phyloP scores from a whole-genome alignment of 2,888 invertebrate genomes.

The Linnaemya vulpina region DNA sequence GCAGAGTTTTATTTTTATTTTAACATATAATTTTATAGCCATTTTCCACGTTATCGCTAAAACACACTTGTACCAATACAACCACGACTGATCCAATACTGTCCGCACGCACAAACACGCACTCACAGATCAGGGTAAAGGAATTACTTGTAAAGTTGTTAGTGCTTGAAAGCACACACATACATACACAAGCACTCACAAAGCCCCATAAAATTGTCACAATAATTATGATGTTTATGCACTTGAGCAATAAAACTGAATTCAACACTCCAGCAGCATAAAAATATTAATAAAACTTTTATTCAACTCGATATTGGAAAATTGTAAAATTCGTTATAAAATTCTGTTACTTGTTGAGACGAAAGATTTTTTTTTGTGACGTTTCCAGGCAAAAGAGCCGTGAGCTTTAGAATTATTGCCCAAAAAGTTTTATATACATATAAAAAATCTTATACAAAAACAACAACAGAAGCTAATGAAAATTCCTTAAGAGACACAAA shows the following conservation, averaged over 20 bases:
- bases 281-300: slow-evolving; percentile 23
- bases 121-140: background rate
- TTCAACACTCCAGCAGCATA: background rate
- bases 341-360: background rate
- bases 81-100: slow-evolving; percentile 23
- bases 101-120: slow-evolving; percentile 25
- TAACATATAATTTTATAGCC: slow-evolving; percentile 24
- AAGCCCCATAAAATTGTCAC: background rate
- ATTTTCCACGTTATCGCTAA: slow-evolving; percentile 49
- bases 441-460: background rate
- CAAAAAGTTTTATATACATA: no score
- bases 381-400: background rate
- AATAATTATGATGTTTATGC: slow-evolving; percentile 41
- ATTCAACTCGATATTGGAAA: slow-evolving; percentile 14
- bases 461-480: slow-evolving; percentile 11
- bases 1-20: background rate
- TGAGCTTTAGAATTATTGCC: background rate
- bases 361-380: background rate
- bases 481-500: slow-evolving; percentile 28
- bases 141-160: slow-evolving; percentile 3
- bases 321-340: slow-evolving; percentile 23
- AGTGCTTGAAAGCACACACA: background rate
- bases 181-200: background rate
- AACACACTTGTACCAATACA: slow-evolving; percentile 53
- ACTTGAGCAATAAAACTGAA: slow-evolving; percentile 29